Conservation (phyloP, 1,140 invertebrate species). For the Camponotus pennsylvanicus region DNA sequence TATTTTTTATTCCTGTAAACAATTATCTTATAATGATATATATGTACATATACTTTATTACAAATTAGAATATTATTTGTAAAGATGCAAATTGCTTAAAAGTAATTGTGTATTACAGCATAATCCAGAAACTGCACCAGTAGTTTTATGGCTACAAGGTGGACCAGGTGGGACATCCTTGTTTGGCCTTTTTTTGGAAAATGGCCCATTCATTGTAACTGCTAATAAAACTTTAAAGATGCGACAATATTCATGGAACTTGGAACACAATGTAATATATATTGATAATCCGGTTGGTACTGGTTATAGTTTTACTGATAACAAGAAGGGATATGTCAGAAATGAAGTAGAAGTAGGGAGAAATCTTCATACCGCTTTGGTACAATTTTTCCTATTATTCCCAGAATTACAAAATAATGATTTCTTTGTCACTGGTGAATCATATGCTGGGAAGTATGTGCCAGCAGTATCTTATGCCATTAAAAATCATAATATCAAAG, state of each 20-base stretch:
- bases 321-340: slow-evolving; percentile 88
- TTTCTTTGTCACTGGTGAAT: too few relatives aligned
- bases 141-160: slow-evolving; percentile 95
- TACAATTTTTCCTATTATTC: too few relatives aligned
- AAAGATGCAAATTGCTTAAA: not conserved
- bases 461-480: too few relatives aligned
- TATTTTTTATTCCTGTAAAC: too few relatives aligned
- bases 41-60: too few relatives aligned
- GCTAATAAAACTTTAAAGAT: slow-evolving; percentile 87
- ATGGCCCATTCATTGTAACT: slow-evolving; percentile 91
- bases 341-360: slow-evolving; percentile 90
- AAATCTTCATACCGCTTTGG: slow-evolving; percentile 89
- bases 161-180: slow-evolving; percentile 93
- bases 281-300: slow-evolving; percentile 96
- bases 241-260: slow-evolving; percentile 92
- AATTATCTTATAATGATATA: too few relatives aligned
- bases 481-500: too few relatives aligned
- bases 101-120: slow-evolving; percentile 69
- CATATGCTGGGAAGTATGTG: too few relatives aligned
- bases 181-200: slow-evolving; percentile 93
- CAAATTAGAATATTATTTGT: too few relatives aligned
- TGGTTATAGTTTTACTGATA: slow-evolving; percentile 91
- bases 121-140: slow-evolving; percentile 88
- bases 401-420: too few relatives aligned
- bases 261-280: slow-evolving; percentile 92